Base-by-base conservation (phyloP, 2,888 invertebrate genomes). In the Xanthorhoe spadicearia region DNA sequence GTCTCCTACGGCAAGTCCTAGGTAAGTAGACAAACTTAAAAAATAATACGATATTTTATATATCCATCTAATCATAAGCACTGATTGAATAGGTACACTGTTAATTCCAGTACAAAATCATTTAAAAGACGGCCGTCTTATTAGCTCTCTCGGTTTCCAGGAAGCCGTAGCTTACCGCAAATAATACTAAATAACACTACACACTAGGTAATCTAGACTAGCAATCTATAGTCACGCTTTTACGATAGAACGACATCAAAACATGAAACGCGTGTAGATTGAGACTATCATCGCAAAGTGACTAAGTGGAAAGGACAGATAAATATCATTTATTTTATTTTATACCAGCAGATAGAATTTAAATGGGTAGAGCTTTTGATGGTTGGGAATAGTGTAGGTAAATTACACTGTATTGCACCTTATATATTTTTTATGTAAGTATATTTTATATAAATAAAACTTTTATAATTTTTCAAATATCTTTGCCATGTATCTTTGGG, bases 151-250 rank as follows among this genome's bases (percentile, higher is more conserved):
- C 9, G 38, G 10, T 38, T 13, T 2, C 38, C 1, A 38, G 38
- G 2, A 13, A 43, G 1, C 13, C 13, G 13, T 13, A 43, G 10
- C 38, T 43, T 43, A 43, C 13, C 38, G 38, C 38, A 43, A 43
- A 43, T 43, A 43, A 43, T 43, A 43, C 38, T 13, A 43, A 13
- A 13, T 13, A 43, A 43, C 6, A 23, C 58, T 48, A 48, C 58
- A 58, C 64, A 56, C 56, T 61, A 53, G 18, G 15, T 19, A 53
- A 23, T 51, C 28, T 17, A 54, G 19, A 68, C 61, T 63, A 38
- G 23, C 65, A 62, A 69, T 76, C 70, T 71, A 64, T 63, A 54
- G 18, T 60, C 60, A 62, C 54, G 54, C 54, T 58, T 62, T 55
- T 60, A 13, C 61, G 48, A 61, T 65, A 66, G 53, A 57, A 61